Evolutionary conservation across 2,888 invertebrate species (phyloP).

Genomic region (Rambutsinella grinnellia): DNA sequence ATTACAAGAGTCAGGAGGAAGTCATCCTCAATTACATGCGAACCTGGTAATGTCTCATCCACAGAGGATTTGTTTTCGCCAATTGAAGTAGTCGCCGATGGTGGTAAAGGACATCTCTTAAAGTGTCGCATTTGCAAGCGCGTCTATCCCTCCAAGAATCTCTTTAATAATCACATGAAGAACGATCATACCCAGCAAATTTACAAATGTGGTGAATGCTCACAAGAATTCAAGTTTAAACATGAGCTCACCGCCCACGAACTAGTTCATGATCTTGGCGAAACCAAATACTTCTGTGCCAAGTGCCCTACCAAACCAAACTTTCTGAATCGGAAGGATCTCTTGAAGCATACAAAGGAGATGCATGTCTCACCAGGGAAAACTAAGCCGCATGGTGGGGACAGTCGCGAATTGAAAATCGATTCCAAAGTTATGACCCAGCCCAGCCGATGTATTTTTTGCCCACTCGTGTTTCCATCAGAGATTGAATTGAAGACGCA

Average conservation of each 20-base stretch:
- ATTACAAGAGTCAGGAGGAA: not conserved
- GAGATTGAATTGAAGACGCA: conserved; percentile 18
- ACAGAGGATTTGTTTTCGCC: not conserved
- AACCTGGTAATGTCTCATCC: not conserved
- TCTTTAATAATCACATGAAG: conserved; percentile 27
- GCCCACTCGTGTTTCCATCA: conserved; percentile 28
- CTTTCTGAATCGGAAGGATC: conserved; percentile 22
- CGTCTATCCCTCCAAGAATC: conserved; percentile 30
- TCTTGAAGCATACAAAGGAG: conserved; percentile 15
- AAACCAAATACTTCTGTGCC: conserved; percentile 10
- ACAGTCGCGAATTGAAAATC: too few species aligned
- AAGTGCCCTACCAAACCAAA: too few species aligned
- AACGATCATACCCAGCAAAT: not conserved
- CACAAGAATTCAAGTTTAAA: conserved; percentile 33
- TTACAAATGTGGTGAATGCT: conserved; percentile 14
- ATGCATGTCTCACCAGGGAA: too few species aligned
- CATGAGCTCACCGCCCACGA: conserved; percentile 23
- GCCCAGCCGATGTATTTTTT: conserved; percentile 25
- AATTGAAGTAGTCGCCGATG: conserved; percentile 8
- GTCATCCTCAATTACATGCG: not conserved
- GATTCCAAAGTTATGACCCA: too few species aligned
- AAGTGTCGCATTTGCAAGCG: conserved; percentile 37
- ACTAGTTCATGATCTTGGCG: not conserved
- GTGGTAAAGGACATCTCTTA: not conserved
- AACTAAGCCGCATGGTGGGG: too few species aligned